Evolutionary conservation across 2,113 vertebrate genomes (phyloP).

Genomic region (Actenoides hombroni): DNA sequence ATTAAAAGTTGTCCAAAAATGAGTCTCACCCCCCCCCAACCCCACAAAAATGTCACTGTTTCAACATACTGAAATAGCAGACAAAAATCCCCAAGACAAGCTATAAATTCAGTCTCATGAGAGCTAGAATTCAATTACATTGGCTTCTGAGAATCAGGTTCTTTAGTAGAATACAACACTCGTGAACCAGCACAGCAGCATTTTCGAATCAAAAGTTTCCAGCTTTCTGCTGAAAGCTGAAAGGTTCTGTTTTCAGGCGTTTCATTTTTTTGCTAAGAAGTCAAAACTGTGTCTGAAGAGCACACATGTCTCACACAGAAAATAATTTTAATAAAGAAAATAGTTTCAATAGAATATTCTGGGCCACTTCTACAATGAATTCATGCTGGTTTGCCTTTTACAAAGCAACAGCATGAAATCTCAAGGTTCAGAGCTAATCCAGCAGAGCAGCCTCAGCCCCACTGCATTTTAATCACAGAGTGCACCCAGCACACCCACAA

Average conservation of each 20-base stretch:
- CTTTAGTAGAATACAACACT: conserved; percentile 18
- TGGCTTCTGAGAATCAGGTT: background rate
- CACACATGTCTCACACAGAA: background rate
- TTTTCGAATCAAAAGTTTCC: conserved; percentile 50
- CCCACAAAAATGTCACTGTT: background rate
- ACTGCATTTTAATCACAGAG: conserved; percentile 39
- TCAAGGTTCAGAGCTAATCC: conserved; percentile 10
- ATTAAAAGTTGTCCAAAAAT: background rate
- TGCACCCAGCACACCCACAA: background rate
- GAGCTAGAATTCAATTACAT: conserved; percentile 42
- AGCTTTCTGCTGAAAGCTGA: conserved; percentile 13
- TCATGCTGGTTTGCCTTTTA: background rate
- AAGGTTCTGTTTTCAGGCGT: conserved; percentile 29
- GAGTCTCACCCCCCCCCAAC: background rate
- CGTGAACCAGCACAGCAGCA: conserved; percentile 30
- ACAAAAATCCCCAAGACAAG: background rate
- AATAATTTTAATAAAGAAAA: conserved; percentile 58
- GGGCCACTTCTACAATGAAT: background rate
- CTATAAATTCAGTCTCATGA: conserved; percentile 2
- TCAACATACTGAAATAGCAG: background rate
- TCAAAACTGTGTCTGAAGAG: background rate
- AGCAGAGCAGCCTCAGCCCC: background rate
- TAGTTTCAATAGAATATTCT: conserved; percentile 10
- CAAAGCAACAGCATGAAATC: conserved; percentile 16
- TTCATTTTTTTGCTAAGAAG: conserved; percentile 22